Conservation (phyloP, 2,797 vertebrate species). For the Chanos chanos region DNA sequence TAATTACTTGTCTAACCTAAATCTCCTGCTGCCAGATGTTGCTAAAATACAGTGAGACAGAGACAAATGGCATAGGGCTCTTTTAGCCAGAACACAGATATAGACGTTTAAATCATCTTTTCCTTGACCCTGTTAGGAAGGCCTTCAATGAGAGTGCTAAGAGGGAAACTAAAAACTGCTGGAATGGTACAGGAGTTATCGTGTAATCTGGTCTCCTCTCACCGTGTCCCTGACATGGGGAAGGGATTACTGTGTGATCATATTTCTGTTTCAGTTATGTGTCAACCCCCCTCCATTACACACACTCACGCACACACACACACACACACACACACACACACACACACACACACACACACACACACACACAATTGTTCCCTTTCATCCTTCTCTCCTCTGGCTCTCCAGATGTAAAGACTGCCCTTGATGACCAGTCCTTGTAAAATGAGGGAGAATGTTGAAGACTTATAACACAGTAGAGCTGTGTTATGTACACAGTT, state of each 20-base stretch:
- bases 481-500: too few species aligned
- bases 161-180: constrained; percentile 62
- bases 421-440: background rate
- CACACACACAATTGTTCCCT: background rate
- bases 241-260: constrained; percentile 74
- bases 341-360: background rate
- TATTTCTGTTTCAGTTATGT: constrained; percentile 71
- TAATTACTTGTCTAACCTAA: constrained; percentile 85
- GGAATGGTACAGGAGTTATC: constrained; percentile 54
- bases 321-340: background rate
- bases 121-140: constrained; percentile 78
- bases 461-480: too few species aligned
- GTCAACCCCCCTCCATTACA: constrained; percentile 32
- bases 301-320: constrained; percentile 4
- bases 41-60: constrained; percentile 75
- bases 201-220: constrained; percentile 45
- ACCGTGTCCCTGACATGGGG: constrained; percentile 63
- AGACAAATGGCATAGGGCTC: constrained; percentile 71
- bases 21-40: constrained; percentile 82
- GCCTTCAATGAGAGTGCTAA: constrained; percentile 70
- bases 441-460: too few species aligned
- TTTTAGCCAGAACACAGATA: constrained; percentile 69
- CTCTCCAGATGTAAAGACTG: constrained; percentile 32
- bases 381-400: constrained; percentile 10
- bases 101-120: constrained; percentile 78